phyloP scores from a whole-genome alignment of 1,140 invertebrate genomes.

The Stratiolaelaps scimitus region DNA sequence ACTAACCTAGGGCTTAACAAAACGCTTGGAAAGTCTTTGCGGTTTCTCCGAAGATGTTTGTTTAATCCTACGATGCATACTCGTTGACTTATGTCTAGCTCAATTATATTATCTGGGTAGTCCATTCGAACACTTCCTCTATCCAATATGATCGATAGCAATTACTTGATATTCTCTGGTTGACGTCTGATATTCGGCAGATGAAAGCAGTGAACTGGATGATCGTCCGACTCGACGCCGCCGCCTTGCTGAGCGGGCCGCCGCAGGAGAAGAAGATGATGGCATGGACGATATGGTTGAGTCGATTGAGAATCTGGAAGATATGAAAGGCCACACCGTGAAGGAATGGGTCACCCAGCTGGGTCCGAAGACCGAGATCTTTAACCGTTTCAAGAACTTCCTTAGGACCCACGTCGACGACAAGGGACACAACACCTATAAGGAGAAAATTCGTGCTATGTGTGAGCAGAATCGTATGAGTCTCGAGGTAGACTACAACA shows the following conservation, averaged over 20 bases:
- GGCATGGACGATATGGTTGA: conserved; percentile 57
- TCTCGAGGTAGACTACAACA: conserved; percentile 84
- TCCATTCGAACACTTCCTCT: not conserved
- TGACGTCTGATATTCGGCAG: conserved; percentile 40
- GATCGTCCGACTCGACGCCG: conserved; percentile 55
- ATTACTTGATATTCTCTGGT: not conserved
- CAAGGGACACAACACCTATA: conserved; percentile 75
- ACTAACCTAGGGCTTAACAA: no score
- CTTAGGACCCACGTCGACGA: conserved; percentile 73
- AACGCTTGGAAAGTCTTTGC: no score
- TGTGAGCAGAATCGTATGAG: conserved; percentile 69
- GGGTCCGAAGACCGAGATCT: conserved; percentile 87
- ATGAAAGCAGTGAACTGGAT: conserved; percentile 55
- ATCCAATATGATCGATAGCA: no score
- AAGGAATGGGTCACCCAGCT: conserved; percentile 93
- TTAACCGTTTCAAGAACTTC: conserved; percentile 92
- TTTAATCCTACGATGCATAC: no score
- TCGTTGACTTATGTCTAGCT: no score
- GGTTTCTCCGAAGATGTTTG: no score
- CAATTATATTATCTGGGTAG: no score
- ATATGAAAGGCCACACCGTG: conserved; percentile 58
- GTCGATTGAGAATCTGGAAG: conserved; percentile 94
- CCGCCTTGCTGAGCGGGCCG: conserved; percentile 66
- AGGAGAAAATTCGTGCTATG: conserved; percentile 85
- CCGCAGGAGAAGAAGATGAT: conserved; percentile 65